Conservation (phyloP, 2,113 vertebrate genomes). For the Thunnus maccoyii region DNA sequence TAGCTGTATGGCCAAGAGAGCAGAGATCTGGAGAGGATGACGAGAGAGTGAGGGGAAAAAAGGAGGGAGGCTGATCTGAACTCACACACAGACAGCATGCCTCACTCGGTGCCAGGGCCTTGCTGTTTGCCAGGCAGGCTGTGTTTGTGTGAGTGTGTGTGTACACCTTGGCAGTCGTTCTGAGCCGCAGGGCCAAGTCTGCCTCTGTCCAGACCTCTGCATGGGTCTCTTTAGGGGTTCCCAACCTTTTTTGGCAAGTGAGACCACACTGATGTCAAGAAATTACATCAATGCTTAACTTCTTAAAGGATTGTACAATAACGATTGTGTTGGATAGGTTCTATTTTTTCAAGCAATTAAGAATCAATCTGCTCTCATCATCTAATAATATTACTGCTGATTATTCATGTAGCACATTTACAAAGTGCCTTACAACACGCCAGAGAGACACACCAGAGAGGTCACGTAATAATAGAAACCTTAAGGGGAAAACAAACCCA, state of each 20-base stretch:
- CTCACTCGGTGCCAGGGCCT: slow-evolving; percentile 24
- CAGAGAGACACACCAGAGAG: slow-evolving; percentile 9
- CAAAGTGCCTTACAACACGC: slow-evolving; percentile 15
- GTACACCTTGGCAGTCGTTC: slow-evolving; percentile 12
- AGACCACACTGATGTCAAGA: slow-evolving; percentile 14
- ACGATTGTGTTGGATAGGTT: neutral
- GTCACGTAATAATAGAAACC: neutral
- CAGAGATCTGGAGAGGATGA: slow-evolving; percentile 24
- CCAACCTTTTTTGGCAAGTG: slow-evolving; percentile 33
- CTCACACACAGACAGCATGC: slow-evolving; percentile 35
- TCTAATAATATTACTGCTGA: neutral
- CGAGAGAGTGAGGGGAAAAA: neutral
- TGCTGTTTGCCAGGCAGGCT: slow-evolving; percentile 3
- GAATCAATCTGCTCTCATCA: neutral
- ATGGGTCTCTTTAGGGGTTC: slow-evolving; percentile 30
- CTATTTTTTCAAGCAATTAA: neutral
- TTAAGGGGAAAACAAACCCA: neutral
- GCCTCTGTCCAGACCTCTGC: slow-evolving; percentile 33
- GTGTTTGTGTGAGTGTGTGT: neutral
- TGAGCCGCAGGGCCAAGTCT: slow-evolving; percentile 29
- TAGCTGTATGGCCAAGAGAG: slow-evolving; percentile 1
- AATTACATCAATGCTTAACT: slow-evolving; percentile 21
- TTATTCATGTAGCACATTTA: slow-evolving; percentile 14
- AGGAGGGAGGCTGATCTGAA: slow-evolving; percentile 12
- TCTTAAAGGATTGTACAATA: slow-evolving; percentile 6